Conservation (phyloP, 2,113 vertebrate genomes). For the Cyanocitta stelleri region DNA sequence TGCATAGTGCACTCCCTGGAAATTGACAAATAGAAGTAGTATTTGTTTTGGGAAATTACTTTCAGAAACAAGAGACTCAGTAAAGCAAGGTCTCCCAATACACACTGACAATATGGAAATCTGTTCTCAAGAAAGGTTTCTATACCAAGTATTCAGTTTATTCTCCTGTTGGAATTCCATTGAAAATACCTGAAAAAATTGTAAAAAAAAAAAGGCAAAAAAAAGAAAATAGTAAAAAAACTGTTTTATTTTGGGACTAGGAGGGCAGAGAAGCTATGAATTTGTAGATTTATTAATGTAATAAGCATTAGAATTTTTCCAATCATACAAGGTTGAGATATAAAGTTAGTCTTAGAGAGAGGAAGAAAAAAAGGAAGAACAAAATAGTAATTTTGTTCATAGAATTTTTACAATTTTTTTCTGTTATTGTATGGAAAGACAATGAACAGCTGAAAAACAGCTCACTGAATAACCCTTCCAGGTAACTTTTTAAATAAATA, state of each 20-base stretch:
- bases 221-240: background rate
- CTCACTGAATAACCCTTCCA: background rate
- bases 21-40: background rate
- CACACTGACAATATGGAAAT: background rate
- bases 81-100: background rate
- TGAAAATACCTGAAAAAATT: background rate
- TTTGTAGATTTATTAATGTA: background rate
- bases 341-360: background rate
- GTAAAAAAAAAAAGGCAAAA: too few species aligned
- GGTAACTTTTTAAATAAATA: background rate
- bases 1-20: background rate
- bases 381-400: background rate
- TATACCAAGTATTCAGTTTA: background rate
- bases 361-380: background rate
- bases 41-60: conserved; percentile 17
- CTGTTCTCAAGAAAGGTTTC: background rate
- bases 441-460: background rate
- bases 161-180: background rate
- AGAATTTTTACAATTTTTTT: background rate
- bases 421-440: background rate
- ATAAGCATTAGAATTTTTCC: background rate
- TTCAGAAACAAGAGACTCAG: background rate
- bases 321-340: background rate
- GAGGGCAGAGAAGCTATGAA: background rate
- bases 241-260: accelerated